Base-by-base conservation (phyloP, 2,888 invertebrate genomes). In the Pandemis corylana region DNA sequence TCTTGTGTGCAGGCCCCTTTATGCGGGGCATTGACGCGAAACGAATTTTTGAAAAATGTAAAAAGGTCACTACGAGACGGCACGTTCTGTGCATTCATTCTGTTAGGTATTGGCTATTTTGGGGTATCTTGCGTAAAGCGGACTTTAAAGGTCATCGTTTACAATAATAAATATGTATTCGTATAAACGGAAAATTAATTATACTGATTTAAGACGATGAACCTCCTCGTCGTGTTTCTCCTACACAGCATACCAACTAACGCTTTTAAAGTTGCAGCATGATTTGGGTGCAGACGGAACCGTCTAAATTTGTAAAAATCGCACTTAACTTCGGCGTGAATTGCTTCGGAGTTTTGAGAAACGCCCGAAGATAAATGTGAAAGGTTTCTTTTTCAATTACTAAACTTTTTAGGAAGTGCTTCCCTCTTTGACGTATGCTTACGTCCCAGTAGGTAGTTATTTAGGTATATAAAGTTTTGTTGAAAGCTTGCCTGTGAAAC, bases 21-120 rank as follows among this genome's bases (percentile, higher is more conserved):
- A 85, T 84, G 82, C 85, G 77, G 77, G 76, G 85, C 87, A 93
- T 89, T 90, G 92, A 93, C 89, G 92, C 88, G 86, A 79, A 82
- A 87, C 87, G 91, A 91, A 91, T 92, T 94, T 94, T 93, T 93
- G 91, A 94, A 94, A 94, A 94, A 94, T 94, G 93, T 91, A 90
- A 93, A 94, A 92, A 92, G 91, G 90, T 90, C 93, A 89, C 85
- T 84, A 69, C 79, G 84, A 85, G 87, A 83, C 88, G 84, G 87
- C 94, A 92, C 94, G 94, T 92, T 85, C 79, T 80, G 81, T 86
- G 87, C 93, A 92, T 94, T 93, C 91, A 92, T 94, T 89, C 85
- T 87, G 51, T 65, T 70, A 74, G 78, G 79, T 83, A 88, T 88
- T 90, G 88, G 87, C 86, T 90, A 82, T 84, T 84, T 85, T 86